Percentiles rank a stretch among this genome's conserved stretches.
Evolutionary conservation across 2,888 invertebrate species (phyloP).

Genomic region (Seira sanloemensis): DNA sequence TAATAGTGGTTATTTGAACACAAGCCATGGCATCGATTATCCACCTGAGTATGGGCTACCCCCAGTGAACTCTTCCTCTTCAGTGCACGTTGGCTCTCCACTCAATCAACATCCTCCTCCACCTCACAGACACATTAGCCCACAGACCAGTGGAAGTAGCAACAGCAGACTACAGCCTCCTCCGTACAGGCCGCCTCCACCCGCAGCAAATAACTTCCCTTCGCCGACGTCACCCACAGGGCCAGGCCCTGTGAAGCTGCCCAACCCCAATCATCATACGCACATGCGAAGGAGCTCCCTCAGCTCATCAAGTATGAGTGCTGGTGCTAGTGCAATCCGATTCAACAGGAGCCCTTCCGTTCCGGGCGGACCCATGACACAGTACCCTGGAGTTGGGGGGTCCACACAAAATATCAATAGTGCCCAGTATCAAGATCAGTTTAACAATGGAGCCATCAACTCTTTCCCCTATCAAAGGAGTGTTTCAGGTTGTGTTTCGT

Average conservation of each 20-base stretch:
- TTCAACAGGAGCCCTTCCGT: slow-evolving; percentile 53
- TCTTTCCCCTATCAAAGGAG: slow-evolving; percentile 68
- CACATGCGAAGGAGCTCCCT: slow-evolving; percentile 68
- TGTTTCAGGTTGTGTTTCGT: slow-evolving; percentile 68
- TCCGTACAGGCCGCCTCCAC: slow-evolving; percentile 79
- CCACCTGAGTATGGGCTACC: slow-evolving; percentile 70
- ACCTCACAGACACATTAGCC: slow-evolving; percentile 48
- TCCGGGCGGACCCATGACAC: slow-evolving; percentile 56
- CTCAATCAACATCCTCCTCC: slow-evolving; percentile 40
- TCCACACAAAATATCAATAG: slow-evolving; percentile 55
- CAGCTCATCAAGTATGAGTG: slow-evolving; percentile 61
- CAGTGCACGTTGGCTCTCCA: slow-evolving; percentile 49
- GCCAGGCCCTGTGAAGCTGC: slow-evolving; percentile 44
- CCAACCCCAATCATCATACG: slow-evolving; percentile 3
- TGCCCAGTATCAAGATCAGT: slow-evolving; percentile 8
- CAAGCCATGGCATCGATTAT: slow-evolving; percentile 48
- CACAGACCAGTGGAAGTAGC: slow-evolving; percentile 52
- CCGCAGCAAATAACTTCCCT: slow-evolving; percentile 73
- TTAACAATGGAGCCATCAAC: slow-evolving; percentile 23
- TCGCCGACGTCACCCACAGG: slow-evolving; percentile 65
- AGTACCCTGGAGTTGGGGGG: slow-evolving; percentile 37
- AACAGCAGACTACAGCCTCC: slow-evolving; percentile 77
- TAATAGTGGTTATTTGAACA: slow-evolving; percentile 19
- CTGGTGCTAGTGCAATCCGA: slow-evolving; percentile 37
- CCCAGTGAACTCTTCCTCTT: slow-evolving; percentile 50